Percentiles rank a stretch among this genome's conserved stretches.
These are phyloP conservation scores for Sussaba pulchella DNA, from an alignment of 2,888 invertebrate species.

Conservation along the genomic window DNA sequence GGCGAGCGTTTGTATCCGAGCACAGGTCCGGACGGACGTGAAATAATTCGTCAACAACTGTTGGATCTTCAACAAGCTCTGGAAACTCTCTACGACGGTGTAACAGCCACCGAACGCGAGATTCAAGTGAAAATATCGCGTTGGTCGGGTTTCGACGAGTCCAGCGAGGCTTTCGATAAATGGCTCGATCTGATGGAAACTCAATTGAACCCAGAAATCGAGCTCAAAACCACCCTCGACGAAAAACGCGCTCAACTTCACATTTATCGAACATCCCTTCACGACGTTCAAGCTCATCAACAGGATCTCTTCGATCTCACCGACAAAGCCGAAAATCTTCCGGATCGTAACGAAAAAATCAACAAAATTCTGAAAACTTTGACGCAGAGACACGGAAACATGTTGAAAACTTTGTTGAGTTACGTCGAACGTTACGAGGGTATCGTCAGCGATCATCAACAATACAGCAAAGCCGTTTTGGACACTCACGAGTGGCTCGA, in stretches of 20 bases:
- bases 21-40: slow-evolving; percentile 94
- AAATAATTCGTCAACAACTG: slow-evolving; percentile 92
- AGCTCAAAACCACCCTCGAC: slow-evolving; percentile 93
- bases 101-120: slow-evolving; percentile 91
- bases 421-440: slow-evolving; percentile 95
- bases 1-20: slow-evolving; percentile 95
- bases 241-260: slow-evolving; percentile 96
- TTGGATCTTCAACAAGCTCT: slow-evolving; percentile 93
- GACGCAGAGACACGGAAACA: slow-evolving; percentile 89
- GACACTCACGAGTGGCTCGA: slow-evolving; percentile 95
- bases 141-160: slow-evolving; percentile 96
- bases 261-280: slow-evolving; percentile 92
- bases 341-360: slow-evolving; percentile 91
- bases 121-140: slow-evolving; percentile 93
- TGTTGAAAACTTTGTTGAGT: slow-evolving; percentile 89
- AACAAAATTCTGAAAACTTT: slow-evolving; percentile 90
- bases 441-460: slow-evolving; percentile 95
- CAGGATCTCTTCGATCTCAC: slow-evolving; percentile 93
- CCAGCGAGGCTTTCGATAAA: slow-evolving; percentile 90
- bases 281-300: slow-evolving; percentile 94
- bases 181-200: slow-evolving; percentile 93
- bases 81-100: slow-evolving; percentile 92
- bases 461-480: slow-evolving; percentile 94
- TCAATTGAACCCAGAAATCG: slow-evolving; percentile 91
- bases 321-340: slow-evolving; percentile 92